Evolutionary conservation across 2,113 vertebrate genomes (phyloP).

Genomic region (Chaetodon auriga): DNA sequence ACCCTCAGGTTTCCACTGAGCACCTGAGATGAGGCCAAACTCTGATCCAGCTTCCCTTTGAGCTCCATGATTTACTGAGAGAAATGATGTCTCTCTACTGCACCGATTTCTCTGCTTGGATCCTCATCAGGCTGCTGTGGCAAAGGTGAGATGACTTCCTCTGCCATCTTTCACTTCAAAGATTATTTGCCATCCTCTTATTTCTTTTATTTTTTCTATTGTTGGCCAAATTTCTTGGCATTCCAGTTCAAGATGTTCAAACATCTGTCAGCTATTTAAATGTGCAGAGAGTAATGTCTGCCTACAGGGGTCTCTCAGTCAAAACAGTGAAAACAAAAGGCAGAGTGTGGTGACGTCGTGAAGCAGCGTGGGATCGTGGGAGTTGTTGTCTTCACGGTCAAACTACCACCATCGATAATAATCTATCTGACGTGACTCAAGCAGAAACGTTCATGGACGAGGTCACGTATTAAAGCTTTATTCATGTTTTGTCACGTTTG

Average conservation of each 20-base stretch:
- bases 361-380: too few relatives aligned
- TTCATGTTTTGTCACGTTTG: too few relatives aligned
- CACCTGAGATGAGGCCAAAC: constrained; percentile 63
- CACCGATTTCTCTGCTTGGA: constrained; percentile 33
- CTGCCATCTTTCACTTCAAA: constrained; percentile 32
- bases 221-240: constrained; percentile 11
- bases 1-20: constrained; percentile 63
- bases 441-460: too few relatives aligned
- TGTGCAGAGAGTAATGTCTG: too few relatives aligned
- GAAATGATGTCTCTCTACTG: constrained; percentile 41
- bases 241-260: neutral
- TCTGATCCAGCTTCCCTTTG: constrained; percentile 49
- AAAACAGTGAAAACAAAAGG: too few relatives aligned
- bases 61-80: constrained; percentile 66
- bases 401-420: too few relatives aligned
- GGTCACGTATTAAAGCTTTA: too few relatives aligned
- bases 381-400: too few relatives aligned
- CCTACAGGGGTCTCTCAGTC: too few relatives aligned
- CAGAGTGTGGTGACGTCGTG: too few relatives aligned
- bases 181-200: neutral
- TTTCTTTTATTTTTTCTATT: neutral
- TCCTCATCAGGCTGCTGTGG: constrained; percentile 26
- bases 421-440: too few relatives aligned
- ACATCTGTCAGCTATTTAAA: too few relatives aligned
- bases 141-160: constrained; percentile 50